Evolutionary conservation across 2,797 vertebrate genomes (phyloP).

Genomic region (Eulemur rubriventer): DNA sequence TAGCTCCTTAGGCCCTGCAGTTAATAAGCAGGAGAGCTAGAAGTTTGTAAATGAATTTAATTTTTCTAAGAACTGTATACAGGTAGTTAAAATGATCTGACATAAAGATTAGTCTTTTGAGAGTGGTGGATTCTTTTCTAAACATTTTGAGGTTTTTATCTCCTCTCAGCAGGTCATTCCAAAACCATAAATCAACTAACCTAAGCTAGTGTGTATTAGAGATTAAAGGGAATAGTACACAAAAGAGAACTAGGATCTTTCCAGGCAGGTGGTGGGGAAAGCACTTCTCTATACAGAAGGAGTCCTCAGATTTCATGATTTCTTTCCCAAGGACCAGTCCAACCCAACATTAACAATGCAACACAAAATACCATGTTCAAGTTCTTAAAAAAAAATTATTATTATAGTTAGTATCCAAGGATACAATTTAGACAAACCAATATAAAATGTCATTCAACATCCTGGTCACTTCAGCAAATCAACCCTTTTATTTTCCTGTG

Average conservation of each 20-base stretch:
- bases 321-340: not conserved
- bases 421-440: not conserved
- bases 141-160: slow-evolving; percentile 54
- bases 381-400: not conserved
- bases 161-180: not conserved
- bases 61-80: not conserved
- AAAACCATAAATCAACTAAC: not conserved
- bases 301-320: not conserved
- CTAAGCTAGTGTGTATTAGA: not conserved
- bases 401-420: not conserved
- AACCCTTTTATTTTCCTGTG: not conserved
- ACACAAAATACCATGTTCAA: not conserved
- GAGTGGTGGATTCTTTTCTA: slow-evolving; percentile 40
- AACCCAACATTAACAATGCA: not conserved
- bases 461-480: not conserved
- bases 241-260: not conserved
- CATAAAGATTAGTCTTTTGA: slow-evolving; percentile 23
- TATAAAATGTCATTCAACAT: not conserved
- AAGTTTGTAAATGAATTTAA: not conserved
- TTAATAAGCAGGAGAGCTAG: not conserved
- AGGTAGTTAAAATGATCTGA: slow-evolving; percentile 42
- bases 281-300: not conserved
- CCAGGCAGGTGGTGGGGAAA: not conserved
- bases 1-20: not conserved
- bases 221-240: not conserved